Conservation (phyloP, 2,888 invertebrate genomes). For the Coenonympha arcania region DNA sequence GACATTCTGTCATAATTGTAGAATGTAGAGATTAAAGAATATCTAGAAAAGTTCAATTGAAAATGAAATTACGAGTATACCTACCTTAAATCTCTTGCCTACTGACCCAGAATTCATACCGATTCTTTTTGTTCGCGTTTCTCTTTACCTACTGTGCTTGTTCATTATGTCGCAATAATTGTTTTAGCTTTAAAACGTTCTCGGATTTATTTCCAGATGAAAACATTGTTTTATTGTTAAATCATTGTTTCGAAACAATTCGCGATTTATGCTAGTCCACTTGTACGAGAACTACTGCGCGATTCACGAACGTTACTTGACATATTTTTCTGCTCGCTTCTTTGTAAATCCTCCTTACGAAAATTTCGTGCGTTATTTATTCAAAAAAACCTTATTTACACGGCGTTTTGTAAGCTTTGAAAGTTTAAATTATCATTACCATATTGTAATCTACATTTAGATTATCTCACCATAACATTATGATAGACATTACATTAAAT, state of each 20-base stretch:
- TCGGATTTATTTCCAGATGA: slow-evolving; percentile 2
- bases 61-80: not conserved
- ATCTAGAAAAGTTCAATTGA: not conserved
- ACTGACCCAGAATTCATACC: slow-evolving; percentile 2
- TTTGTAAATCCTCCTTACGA: slow-evolving; percentile 4
- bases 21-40: too few species aligned
- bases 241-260: slow-evolving; percentile 14
- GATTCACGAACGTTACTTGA: slow-evolving; percentile 11
- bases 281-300: slow-evolving; percentile 13
- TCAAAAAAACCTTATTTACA: not conserved
- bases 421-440: too few species aligned
- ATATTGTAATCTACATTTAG: too few species aligned
- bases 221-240: slow-evolving; percentile 6
- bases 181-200: slow-evolving; percentile 1
- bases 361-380: not conserved
- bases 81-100: not conserved
- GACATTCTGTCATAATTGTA: too few species aligned
- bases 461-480: too few species aligned
- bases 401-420: too few species aligned
- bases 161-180: not conserved
- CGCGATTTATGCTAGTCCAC: slow-evolving; percentile 13
- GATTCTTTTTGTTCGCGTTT: slow-evolving; percentile 3
- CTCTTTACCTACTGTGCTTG: not conserved
- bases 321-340: slow-evolving; percentile 13
- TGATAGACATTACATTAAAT: too few species aligned